Conservation (phyloP, 2,797 vertebrate genomes). For the Amphiprion clarkii region DNA sequence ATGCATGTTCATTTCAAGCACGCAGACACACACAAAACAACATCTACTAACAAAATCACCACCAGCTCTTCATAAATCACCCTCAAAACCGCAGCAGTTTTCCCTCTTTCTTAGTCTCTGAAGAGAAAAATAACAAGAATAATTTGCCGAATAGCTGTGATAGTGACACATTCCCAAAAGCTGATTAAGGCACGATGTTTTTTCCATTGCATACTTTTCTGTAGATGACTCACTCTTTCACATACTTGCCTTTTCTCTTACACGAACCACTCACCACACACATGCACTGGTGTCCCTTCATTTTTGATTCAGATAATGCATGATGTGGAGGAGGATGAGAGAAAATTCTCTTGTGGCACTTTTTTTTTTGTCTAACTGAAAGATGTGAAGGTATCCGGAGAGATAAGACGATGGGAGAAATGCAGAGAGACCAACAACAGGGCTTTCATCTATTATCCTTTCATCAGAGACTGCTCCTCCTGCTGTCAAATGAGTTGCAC, state of each 20-base stretch:
- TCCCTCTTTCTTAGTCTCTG: not conserved
- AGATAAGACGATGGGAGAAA: slow-evolving; percentile 31
- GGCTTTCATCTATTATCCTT: slow-evolving; percentile 42
- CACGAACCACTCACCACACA: not conserved
- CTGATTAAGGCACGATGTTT: not conserved
- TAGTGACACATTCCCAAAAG: too few relatives aligned
- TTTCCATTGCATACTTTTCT: slow-evolving; percentile 1
- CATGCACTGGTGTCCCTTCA: slow-evolving; percentile 1
- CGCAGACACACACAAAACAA: not conserved
- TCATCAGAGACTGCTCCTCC: slow-evolving; percentile 31
- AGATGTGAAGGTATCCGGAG: slow-evolving; percentile 28
- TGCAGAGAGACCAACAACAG: slow-evolving; percentile 14
- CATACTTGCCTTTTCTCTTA: slow-evolving; percentile 3
- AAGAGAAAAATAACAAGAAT: not conserved
- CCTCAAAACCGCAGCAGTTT: not conserved
- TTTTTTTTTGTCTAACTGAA: slow-evolving; percentile 29
- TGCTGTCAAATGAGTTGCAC: slow-evolving; percentile 33
- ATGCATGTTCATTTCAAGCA: not conserved
- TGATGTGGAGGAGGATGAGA: slow-evolving; percentile 23
- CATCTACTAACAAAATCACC: not conserved
- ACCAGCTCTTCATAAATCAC: not conserved
- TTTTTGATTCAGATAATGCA: slow-evolving; percentile 26
- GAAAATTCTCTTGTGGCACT: slow-evolving; percentile 16
- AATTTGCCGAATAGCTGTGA: too few relatives aligned
- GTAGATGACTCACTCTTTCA: not conserved